Evolutionary conservation across 2,113 vertebrate species (phyloP).

Genomic region (Struthio camelus): DNA sequence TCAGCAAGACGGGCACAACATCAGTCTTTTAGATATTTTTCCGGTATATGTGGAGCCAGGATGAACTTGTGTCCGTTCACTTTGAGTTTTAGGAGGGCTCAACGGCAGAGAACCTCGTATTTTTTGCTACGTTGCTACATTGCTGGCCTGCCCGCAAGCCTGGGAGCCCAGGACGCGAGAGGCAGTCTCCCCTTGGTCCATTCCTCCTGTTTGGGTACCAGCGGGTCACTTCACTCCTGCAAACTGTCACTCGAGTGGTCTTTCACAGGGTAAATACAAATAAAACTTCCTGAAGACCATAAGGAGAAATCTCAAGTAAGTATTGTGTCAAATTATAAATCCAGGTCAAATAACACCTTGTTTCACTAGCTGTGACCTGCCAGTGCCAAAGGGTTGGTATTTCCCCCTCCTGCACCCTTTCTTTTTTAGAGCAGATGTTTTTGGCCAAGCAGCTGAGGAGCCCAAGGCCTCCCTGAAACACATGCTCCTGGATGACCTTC

Average conservation of each 20-base stretch:
- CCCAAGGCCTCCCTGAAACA: neutral
- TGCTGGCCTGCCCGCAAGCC: rapidly evolving
- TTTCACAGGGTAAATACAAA: no score
- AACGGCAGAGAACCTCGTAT: neutral
- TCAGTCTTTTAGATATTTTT: neutral
- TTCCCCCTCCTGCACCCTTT: neutral
- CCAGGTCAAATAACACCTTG: rapidly evolving
- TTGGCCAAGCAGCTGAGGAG: rapidly evolving
- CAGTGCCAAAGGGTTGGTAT: neutral
- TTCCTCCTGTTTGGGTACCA: rapidly evolving
- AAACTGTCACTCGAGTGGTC: neutral
- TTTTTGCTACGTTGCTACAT: neutral
- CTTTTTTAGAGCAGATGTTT: neutral
- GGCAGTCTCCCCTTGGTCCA: rapidly evolving
- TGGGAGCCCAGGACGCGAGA: rapidly evolving
- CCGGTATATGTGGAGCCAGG: neutral
- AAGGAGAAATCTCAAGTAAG: neutral
- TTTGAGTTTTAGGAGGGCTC: neutral
- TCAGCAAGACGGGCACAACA: rapidly evolving
- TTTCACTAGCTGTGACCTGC: neutral
- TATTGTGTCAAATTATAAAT: neutral
- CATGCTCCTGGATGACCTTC: no score
- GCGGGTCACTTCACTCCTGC: neutral
- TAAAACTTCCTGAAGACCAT: neutral
- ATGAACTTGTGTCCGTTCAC: neutral